phyloP scores from a whole-genome alignment of 2,113 vertebrate genomes.

The Seriola aureovittata region DNA sequence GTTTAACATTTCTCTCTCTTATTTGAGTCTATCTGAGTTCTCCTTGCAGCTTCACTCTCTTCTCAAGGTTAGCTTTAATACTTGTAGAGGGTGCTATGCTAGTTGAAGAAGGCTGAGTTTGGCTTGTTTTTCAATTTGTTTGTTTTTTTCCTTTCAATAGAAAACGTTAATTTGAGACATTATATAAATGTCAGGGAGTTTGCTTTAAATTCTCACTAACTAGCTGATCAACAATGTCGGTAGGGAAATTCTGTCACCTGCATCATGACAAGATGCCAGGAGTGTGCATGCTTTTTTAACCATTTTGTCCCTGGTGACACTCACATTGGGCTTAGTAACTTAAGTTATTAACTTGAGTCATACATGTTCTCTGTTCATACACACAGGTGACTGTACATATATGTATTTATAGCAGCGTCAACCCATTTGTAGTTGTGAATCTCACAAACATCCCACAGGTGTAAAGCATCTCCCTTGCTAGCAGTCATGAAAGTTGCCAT shows the following conservation, averaged over 20 bases:
- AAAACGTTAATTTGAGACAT: neutral
- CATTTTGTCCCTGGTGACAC: neutral
- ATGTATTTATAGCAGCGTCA: neutral
- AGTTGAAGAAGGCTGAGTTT: neutral
- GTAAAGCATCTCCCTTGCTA: neutral
- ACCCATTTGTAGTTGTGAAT: neutral
- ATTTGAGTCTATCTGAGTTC: neutral
- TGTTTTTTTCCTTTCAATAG: neutral
- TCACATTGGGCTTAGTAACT: neutral
- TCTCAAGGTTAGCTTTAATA: constrained; percentile 2
- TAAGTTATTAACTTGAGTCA: neutral
- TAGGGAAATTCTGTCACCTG: neutral
- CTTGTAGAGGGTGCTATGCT: constrained; percentile 6
- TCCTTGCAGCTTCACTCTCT: constrained; percentile 8
- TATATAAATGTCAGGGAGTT: neutral
- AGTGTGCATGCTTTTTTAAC: neutral
- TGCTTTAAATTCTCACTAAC: neutral
- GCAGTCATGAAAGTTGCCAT: neutral
- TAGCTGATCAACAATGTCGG: neutral
- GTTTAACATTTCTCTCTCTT: constrained; percentile 19
- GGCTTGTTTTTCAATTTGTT: neutral
- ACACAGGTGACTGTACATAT: neutral
- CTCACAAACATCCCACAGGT: neutral
- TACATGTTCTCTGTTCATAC: neutral
- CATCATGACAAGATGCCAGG: accelerated